A percentile compares a stretch with the other conserved stretches of the same genome.
phyloP scores from a whole-genome alignment of 2,888 invertebrate genomes.

The Mechanitis messenoides region DNA sequence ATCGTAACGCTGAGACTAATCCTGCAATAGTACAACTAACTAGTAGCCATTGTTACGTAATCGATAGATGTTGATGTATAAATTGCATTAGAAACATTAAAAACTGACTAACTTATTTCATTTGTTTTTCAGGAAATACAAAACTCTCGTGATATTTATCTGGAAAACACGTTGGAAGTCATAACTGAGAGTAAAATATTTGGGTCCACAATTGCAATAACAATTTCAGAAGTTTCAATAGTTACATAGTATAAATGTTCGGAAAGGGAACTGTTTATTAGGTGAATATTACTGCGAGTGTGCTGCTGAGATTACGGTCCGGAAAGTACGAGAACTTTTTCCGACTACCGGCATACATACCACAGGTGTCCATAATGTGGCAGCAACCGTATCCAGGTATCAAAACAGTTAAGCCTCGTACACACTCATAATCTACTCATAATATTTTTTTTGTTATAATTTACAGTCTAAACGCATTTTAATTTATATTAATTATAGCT shows the following conservation, averaged over 20 bases:
- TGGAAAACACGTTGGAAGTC: conserved; percentile 33
- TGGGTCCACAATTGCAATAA: conserved; percentile 55
- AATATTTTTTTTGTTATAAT: too few species aligned
- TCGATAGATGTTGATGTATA: neutral
- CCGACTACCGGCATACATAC: conserved; percentile 49
- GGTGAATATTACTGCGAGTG: conserved; percentile 61
- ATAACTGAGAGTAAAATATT: conserved; percentile 47
- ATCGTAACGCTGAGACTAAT: neutral
- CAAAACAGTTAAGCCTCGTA: conserved; percentile 19
- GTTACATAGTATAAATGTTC: conserved; percentile 47
- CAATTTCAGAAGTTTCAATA: conserved; percentile 55
- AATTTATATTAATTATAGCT: too few species aligned
- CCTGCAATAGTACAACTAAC: neutral
- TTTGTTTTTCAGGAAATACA: neutral
- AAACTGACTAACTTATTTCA: neutral
- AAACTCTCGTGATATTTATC: conserved; percentile 17
- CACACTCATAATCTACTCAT: neutral
- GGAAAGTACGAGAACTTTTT: conserved; percentile 44
- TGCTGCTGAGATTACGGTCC: conserved; percentile 54
- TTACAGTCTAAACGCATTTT: too few species aligned
- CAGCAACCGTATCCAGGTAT: conserved; percentile 51
- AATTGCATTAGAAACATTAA: neutral
- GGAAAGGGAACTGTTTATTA: conserved; percentile 65
- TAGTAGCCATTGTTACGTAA: neutral
- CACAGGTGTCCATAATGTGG: conserved; percentile 68